These are phyloP conservation scores for Agapetus fuscipes DNA, from an alignment of 2,888 invertebrate genomes.

Conservation along the genomic window DNA sequence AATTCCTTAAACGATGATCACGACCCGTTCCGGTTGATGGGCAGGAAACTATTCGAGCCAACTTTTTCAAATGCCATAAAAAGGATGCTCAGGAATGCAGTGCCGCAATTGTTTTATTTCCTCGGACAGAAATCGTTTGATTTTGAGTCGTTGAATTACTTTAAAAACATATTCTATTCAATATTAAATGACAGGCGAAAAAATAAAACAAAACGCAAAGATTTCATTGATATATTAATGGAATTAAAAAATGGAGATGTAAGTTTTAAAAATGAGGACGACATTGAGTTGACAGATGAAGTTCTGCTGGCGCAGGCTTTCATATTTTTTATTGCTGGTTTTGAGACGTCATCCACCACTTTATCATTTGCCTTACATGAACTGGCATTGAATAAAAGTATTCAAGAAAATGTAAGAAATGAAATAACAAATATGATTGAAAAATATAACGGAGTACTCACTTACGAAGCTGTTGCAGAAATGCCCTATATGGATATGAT, in stretches of 20 bases:
- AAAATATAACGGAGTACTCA: conserved; percentile 27
- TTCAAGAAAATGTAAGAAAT: conserved; percentile 29
- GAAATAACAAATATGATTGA: conserved; percentile 28
- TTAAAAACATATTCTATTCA: conserved; percentile 18
- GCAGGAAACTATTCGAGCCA: conserved; percentile 11
- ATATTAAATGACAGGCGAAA: conserved; percentile 16
- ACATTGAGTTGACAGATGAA: background rate
- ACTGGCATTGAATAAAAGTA: conserved; percentile 30
- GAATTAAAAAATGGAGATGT: conserved; percentile 11
- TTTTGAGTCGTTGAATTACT: conserved; percentile 11
- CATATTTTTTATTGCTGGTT: conserved; percentile 36
- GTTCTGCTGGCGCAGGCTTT: conserved; percentile 34
- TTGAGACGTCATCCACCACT: conserved; percentile 36
- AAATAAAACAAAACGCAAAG: conserved; percentile 8
- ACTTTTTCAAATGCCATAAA: conserved; percentile 4
- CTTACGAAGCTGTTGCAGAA: conserved; percentile 31
- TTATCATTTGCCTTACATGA: conserved; percentile 30
- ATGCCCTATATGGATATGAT: conserved; percentile 33
- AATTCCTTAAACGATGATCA: conserved; percentile 13
- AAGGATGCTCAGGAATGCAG: conserved; percentile 4
- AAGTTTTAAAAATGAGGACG: background rate
- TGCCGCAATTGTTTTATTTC: conserved; percentile 7
- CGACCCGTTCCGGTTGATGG: conserved; percentile 12
- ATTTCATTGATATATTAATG: conserved; percentile 16
- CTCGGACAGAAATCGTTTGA: conserved; percentile 22